Conservation (phyloP, 2,888 invertebrate genomes). For the Euproctis similis region DNA sequence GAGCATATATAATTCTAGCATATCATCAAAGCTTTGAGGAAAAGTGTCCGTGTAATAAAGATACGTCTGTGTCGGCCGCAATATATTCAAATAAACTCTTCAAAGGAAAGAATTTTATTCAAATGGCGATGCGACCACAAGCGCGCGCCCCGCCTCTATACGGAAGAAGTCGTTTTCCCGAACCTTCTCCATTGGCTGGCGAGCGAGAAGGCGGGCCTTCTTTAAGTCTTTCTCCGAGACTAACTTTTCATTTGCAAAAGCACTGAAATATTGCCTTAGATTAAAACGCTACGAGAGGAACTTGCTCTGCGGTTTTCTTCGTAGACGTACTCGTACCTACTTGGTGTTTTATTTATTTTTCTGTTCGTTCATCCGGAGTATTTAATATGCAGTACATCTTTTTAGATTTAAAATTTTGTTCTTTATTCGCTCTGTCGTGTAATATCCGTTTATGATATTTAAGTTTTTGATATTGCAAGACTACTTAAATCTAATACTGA, state of each 20-base stretch:
- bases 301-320: conserved; percentile 60
- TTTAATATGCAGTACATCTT: conserved; percentile 37
- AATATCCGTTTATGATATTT: no score
- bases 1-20: no score
- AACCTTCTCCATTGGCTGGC: conserved; percentile 70
- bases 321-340: no score
- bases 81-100: conserved; percentile 66
- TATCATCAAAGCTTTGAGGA: conserved; percentile 21
- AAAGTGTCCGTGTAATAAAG: conserved; percentile 23
- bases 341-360: no score
- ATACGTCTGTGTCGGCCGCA: conserved; percentile 35
- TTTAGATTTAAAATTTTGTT: no score
- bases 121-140: conserved; percentile 67
- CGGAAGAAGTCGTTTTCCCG: conserved; percentile 69
- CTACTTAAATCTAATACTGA: no score
- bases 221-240: conserved; percentile 59
- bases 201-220: conserved; percentile 58
- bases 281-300: conserved; percentile 64
- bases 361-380: conserved; percentile 36
- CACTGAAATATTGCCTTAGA: conserved; percentile 68
- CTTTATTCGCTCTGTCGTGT: no score
- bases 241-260: conserved; percentile 74
- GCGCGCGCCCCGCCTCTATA: conserved; percentile 62
- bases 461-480: no score
- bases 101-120: conserved; percentile 66